Evolutionary conservation across 2,113 vertebrate species (phyloP), one percentile per base, ranked within the genome.

Genomic region (Gila orcuttii): DNA sequence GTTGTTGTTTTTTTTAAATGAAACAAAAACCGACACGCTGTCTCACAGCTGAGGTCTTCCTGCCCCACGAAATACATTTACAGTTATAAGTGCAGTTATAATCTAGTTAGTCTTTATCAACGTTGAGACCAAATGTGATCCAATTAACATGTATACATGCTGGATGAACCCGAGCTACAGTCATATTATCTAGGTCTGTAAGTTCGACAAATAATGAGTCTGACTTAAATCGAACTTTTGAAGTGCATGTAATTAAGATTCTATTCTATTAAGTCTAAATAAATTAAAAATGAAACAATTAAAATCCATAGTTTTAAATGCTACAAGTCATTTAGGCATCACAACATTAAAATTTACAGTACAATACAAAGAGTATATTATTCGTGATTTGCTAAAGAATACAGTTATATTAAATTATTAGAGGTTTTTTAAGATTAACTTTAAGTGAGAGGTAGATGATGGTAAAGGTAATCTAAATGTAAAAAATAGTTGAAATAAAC

Each of bases 11-110:
- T 39, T 57, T 59, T 36, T 23, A 31, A 6, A 74, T 25, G n/a
- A 75, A 33, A 25, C 23, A 64, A 82, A 66, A 47, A 33, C 8
- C 28, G 21, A 68, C 42, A 73, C 3, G 9, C 45, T 69, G 71
- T 73, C 36, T 80, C n/a, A 25, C 45, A 69, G 75, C 66, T 47
- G 73, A 79, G 50, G 52, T 73, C 15, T 57, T 64, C 19, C 55
- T 47, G 64, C 15, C 21, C 55, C 39, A 81, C 59, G 6, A 25
- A 74, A 74, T 28, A 47, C 13, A 47, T 23, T 15, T 74, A 8
- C 23, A 74, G n/a, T n/a, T 25, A 28, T 28, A 28, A 28, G 23
- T 25, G 71, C 23, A 47, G 71, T 45, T 74, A 74, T 25, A 25
- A 75, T 50, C n/a, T 3, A 75, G n/a, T 42, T 75, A 57, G 55